A percentile compares a stretch with the other conserved stretches of the same genome.
Evolutionary conservation across 2,797 vertebrate species (phyloP).

Genomic region (Melanotaenia boesemani): DNA sequence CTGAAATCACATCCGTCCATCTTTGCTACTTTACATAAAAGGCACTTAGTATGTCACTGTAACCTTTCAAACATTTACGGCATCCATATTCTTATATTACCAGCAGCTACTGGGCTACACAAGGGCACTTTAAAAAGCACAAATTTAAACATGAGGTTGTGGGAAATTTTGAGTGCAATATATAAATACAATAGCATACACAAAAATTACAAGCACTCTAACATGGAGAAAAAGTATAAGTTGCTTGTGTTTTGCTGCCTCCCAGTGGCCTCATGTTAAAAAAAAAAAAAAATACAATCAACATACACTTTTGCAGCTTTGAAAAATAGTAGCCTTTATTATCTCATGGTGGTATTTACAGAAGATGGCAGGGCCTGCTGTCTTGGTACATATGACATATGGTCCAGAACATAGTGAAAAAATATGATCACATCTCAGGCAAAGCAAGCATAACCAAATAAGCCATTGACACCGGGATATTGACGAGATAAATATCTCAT

Average conservation of each 20-base stretch:
- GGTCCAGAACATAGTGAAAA: constrained; percentile 59
- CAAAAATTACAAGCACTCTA: not conserved
- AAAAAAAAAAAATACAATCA: not conserved
- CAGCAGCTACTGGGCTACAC: not conserved
- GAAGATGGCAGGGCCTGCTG: constrained; percentile 67
- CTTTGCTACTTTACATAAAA: no score
- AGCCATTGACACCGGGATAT: constrained; percentile 42
- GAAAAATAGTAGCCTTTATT: constrained; percentile 87
- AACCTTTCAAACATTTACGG: no score
- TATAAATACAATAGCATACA: not conserved
- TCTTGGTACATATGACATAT: constrained; percentile 69
- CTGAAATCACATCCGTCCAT: not conserved
- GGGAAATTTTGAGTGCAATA: not conserved
- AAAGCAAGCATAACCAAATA: constrained; percentile 63
- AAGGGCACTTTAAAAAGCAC: no score
- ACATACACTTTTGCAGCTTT: constrained; percentile 47
- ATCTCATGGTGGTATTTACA: constrained; percentile 81
- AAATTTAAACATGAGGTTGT: no score
- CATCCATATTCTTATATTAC: no score
- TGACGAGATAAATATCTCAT: constrained; percentile 61
- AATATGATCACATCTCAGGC: constrained; percentile 64
- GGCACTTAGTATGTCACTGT: no score
- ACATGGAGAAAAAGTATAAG: not conserved
- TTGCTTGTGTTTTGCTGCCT: constrained; percentile 25
- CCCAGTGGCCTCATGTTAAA: constrained; percentile 19